A percentile compares a stretch with the other conserved stretches of the same genome.
These are phyloP conservation scores for Diachasma alloeum DNA, from an alignment of 1,140 invertebrate genomes.

Conservation along the genomic window DNA sequence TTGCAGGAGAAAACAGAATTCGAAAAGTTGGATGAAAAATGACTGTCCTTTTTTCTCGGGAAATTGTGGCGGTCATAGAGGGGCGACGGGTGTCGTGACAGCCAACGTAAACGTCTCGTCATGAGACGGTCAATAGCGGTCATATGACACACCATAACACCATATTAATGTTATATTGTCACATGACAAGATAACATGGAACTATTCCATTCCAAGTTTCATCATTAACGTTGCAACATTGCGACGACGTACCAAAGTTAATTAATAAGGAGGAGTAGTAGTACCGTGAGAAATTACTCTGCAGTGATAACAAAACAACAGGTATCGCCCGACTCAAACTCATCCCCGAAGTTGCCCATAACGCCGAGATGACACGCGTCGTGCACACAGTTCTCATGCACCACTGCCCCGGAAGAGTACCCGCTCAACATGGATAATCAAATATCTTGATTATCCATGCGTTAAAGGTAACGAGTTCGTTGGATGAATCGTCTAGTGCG, in stretches of 20 bases:
- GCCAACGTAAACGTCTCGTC: too few relatives aligned
- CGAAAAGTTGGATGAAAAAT: too few relatives aligned
- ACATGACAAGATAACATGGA: neutral
- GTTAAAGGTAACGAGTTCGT: neutral
- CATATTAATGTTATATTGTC: too few relatives aligned
- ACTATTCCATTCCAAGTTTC: neutral
- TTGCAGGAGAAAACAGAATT: too few relatives aligned
- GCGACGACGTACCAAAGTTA: neutral
- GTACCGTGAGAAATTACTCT: neutral
- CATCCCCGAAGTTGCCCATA: neutral
- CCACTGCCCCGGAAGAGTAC: neutral
- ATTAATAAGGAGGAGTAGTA: neutral
- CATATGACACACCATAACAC: too few relatives aligned
- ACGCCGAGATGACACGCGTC: neutral
- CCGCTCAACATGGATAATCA: neutral
- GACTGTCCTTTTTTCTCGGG: too few relatives aligned
- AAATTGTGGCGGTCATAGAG: too few relatives aligned
- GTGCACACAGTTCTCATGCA: neutral
- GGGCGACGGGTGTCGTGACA: too few relatives aligned
- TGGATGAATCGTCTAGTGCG: neutral
- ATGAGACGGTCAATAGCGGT: too few relatives aligned
- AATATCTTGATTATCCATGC: neutral
- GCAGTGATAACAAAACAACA: neutral
- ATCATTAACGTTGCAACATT: neutral
- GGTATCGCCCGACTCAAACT: neutral